phyloP scores from a whole-genome alignment of 1,140 invertebrate genomes.

The Vanessa tameamea region DNA sequence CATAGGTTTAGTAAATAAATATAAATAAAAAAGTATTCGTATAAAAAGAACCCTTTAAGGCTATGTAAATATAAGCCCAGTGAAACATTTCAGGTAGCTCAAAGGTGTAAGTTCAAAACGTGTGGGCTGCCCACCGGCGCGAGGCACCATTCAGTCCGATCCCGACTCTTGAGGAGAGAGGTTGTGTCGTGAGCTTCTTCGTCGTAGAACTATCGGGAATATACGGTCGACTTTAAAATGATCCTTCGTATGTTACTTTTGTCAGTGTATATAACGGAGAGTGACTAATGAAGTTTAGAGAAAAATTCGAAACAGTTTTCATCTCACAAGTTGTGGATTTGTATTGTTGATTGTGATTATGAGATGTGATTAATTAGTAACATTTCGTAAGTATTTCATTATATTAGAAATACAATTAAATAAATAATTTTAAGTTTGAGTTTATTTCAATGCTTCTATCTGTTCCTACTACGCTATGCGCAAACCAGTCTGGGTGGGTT shows the following conservation, averaged over 20 bases:
- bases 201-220: conserved; percentile 14
- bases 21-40: background rate
- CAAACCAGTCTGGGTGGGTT: no score
- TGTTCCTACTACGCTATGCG: no score
- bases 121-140: conserved; percentile 54
- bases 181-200: conserved; percentile 31
- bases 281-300: conserved; percentile 56
- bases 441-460: no score
- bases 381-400: conserved; percentile 66
- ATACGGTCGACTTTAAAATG: conserved; percentile 62
- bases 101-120: conserved; percentile 61
- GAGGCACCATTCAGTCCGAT: conserved; percentile 54
- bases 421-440: no score
- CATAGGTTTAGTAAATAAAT: background rate
- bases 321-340: conserved; percentile 44
- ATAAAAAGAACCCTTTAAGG: conserved; percentile 4
- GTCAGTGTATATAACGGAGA: conserved; percentile 48
- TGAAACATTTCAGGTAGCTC: conserved; percentile 57
- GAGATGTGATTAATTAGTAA: conserved; percentile 69
- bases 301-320: conserved; percentile 31
- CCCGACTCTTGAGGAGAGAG: conserved; percentile 40
- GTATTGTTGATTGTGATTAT: conserved; percentile 54
- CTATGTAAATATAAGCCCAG: conserved; percentile 32
- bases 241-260: conserved; percentile 41
- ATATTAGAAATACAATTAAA: background rate